phyloP scores from a whole-genome alignment of 2,888 invertebrate genomes.

The Cephus pulcher region DNA sequence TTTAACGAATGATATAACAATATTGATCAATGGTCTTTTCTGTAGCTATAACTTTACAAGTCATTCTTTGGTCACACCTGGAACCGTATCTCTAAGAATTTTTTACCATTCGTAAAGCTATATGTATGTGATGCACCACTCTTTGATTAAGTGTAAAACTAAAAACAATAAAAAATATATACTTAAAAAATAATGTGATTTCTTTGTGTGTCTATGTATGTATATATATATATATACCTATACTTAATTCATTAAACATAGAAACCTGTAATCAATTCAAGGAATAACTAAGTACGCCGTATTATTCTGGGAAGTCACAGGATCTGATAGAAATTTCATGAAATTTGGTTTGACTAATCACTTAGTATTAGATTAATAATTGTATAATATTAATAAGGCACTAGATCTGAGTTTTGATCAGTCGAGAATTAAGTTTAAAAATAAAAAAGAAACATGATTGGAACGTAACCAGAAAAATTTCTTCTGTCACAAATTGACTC shows the following conservation, averaged over 20 bases:
- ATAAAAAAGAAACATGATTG: neutral
- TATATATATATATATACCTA: neutral
- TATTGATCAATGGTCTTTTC: conserved; percentile 2
- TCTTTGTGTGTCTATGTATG: neutral
- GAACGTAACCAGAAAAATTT: neutral
- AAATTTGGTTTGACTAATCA: conserved; percentile 31
- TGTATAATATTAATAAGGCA: conserved; percentile 36
- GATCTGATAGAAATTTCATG: conserved; percentile 13
- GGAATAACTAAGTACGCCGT: conserved; percentile 23
- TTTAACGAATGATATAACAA: neutral
- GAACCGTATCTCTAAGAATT: conserved; percentile 33
- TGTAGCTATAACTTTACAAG: conserved; percentile 27
- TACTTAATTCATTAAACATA: conserved; percentile 15
- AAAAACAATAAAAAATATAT: conserved; percentile 26
- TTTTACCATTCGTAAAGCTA: conserved; percentile 24
- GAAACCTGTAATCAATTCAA: conserved; percentile 36
- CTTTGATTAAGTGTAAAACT: conserved; percentile 19
- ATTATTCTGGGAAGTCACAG: conserved; percentile 15
- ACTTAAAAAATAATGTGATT: conserved; percentile 13
- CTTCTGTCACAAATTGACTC: neutral
- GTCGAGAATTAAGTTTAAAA: conserved; percentile 23
- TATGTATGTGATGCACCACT: conserved; percentile 26
- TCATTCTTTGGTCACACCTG: conserved; percentile 45
- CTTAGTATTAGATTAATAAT: conserved; percentile 21
- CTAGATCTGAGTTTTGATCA: conserved; percentile 42